phyloP scores from a whole-genome alignment of 2,888 invertebrate species.

The Agriopis leucophaearia region DNA sequence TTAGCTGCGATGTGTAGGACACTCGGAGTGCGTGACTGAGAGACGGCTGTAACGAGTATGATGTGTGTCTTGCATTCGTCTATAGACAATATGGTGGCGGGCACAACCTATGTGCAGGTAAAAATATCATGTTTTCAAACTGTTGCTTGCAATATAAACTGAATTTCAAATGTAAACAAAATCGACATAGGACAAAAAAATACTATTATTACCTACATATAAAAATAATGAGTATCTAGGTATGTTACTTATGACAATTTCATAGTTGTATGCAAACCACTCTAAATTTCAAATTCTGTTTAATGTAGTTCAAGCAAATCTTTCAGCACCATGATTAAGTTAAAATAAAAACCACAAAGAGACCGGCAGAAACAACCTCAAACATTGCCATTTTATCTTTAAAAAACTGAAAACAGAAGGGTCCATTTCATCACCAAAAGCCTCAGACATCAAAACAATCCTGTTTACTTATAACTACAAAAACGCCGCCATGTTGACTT shows the following conservation, averaged over 20 bases:
- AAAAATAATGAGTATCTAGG: too few species aligned
- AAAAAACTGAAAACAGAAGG: slow-evolving; percentile 37
- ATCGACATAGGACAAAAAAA: too few species aligned
- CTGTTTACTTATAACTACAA: slow-evolving; percentile 34
- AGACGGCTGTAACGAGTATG: too few species aligned
- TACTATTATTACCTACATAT: too few species aligned
- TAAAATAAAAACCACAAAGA: slow-evolving; percentile 5
- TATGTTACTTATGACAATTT: not conserved
- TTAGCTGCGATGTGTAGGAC: too few species aligned
- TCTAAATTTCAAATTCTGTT: slow-evolving; percentile 3
- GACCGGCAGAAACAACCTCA: slow-evolving; percentile 5
- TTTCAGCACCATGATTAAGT: not conserved
- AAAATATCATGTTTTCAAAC: too few species aligned
- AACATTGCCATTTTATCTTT: slow-evolving; percentile 18
- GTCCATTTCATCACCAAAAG: slow-evolving; percentile 38
- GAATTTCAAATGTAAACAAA: too few species aligned
- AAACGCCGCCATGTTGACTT: slow-evolving; percentile 47
- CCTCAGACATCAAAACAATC: slow-evolving; percentile 36
- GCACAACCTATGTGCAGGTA: too few species aligned
- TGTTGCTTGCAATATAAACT: too few species aligned
- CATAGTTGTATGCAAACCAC: not conserved
- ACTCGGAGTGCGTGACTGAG: too few species aligned
- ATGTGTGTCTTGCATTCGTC: too few species aligned
- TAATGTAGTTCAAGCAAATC: not conserved
- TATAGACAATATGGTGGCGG: too few species aligned